phyloP scores from a whole-genome alignment of 1,140 invertebrate species.

The Leptinotarsa lineolata region DNA sequence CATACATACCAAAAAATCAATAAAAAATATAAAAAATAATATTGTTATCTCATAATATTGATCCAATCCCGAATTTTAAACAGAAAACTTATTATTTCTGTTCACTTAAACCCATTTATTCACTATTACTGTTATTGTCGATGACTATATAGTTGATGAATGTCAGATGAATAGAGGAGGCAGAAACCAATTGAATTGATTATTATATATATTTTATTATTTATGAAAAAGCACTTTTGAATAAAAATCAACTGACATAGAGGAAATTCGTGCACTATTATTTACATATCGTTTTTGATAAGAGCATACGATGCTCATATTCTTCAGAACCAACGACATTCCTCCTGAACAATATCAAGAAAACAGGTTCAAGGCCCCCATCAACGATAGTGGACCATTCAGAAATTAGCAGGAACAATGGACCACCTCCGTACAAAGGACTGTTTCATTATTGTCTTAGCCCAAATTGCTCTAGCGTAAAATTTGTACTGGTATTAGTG shows the following conservation, averaged over 20 bases:
- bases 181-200: neutral
- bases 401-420: neutral
- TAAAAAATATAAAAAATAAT: too few species aligned
- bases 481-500: too few species aligned
- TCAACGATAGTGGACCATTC: neutral
- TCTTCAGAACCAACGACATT: neutral
- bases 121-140: too few species aligned
- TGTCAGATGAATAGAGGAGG: too few species aligned
- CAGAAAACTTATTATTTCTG: too few species aligned
- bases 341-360: neutral
- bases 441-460: neutral
- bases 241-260: neutral
- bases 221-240: neutral
- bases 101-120: too few species aligned
- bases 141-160: too few species aligned
- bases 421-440: neutral
- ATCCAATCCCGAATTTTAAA: too few species aligned
- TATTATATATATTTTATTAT: neutral
- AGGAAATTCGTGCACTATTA: neutral
- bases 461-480: neutral
- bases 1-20: too few species aligned
- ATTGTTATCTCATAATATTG: too few species aligned
- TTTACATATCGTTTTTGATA: neutral
- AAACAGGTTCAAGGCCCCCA: neutral
- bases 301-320: neutral